phyloP scores from a whole-genome alignment of 2,797 vertebrate species.

The Pangasius sanitwongsei region DNA sequence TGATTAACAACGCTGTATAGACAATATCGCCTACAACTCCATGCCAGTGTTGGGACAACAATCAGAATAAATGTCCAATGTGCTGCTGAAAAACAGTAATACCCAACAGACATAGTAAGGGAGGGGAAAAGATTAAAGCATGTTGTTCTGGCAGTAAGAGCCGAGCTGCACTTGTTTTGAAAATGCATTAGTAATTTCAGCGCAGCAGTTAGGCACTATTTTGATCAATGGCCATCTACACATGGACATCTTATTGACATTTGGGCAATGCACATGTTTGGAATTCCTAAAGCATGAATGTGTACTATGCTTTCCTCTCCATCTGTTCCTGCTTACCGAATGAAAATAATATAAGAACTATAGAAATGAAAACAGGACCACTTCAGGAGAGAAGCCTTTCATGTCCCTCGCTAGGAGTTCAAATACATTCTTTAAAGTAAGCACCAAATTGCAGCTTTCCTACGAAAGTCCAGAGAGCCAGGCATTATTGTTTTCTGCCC shows the following conservation, averaged over 20 bases:
- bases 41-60: conserved; percentile 44
- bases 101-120: background rate
- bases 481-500: background rate
- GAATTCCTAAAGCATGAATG: conserved; percentile 66
- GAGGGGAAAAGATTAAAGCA: background rate
- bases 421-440: background rate
- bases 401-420: conserved; percentile 46
- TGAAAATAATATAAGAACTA: conserved; percentile 13
- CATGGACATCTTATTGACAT: conserved; percentile 71
- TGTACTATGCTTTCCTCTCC: conserved; percentile 60
- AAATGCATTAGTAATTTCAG: conserved; percentile 49
- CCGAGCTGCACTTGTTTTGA: conserved; percentile 44
- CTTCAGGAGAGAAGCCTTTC: conserved; percentile 45
- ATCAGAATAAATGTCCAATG: background rate
- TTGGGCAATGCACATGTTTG: conserved; percentile 65
- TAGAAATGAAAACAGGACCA: conserved; percentile 47
- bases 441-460: no score
- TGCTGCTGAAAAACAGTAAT: background rate
- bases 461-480: background rate
- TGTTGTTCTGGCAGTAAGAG: conserved; percentile 36
- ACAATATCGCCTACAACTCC: conserved; percentile 38
- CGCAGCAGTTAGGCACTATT: conserved; percentile 57
- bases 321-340: conserved; percentile 59
- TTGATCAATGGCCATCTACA: conserved; percentile 61
- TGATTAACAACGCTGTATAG: conserved; percentile 6